phyloP scores from a whole-genome alignment of 2,888 invertebrate species.

The Pyrrhia umbra region DNA sequence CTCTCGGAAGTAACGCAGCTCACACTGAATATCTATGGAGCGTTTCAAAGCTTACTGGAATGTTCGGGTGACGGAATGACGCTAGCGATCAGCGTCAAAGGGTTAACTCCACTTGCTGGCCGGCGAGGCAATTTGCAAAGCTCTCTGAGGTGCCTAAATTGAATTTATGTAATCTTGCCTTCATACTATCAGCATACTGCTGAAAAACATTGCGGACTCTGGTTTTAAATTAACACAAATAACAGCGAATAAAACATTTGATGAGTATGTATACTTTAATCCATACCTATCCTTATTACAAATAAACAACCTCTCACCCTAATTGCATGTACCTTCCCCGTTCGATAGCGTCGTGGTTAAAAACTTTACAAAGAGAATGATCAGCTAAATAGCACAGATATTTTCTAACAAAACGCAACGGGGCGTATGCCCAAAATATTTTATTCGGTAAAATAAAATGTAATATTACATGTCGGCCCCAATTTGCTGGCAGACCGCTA shows the following conservation, averaged over 20 bases:
- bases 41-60: conserved; percentile 68
- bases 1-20: conserved; percentile 51
- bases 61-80: conserved; percentile 74
- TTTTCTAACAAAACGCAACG: background rate
- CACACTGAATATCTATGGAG: conserved; percentile 65
- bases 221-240: background rate
- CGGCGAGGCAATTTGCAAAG: conserved; percentile 82
- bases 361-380: background rate
- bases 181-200: conserved; percentile 64
- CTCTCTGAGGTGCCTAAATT: conserved; percentile 84
- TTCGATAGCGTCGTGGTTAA: too few species aligned
- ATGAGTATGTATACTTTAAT: too few species aligned
- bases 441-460: conserved; percentile 37
- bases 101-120: conserved; percentile 76
- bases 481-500: conserved; percentile 53
- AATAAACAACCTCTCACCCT: too few species aligned
- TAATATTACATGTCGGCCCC: conserved; percentile 40
- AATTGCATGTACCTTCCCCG: too few species aligned
- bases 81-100: conserved; percentile 79
- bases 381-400: background rate
- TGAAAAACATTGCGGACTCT: conserved; percentile 13
- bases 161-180: conserved; percentile 85
- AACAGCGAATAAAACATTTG: too few species aligned
- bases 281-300: too few species aligned
- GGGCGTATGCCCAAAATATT: conserved; percentile 4